Evolutionary conservation across 1,140 invertebrate species (phyloP).

Genomic region (Cyrtorhinus lividipennis): DNA sequence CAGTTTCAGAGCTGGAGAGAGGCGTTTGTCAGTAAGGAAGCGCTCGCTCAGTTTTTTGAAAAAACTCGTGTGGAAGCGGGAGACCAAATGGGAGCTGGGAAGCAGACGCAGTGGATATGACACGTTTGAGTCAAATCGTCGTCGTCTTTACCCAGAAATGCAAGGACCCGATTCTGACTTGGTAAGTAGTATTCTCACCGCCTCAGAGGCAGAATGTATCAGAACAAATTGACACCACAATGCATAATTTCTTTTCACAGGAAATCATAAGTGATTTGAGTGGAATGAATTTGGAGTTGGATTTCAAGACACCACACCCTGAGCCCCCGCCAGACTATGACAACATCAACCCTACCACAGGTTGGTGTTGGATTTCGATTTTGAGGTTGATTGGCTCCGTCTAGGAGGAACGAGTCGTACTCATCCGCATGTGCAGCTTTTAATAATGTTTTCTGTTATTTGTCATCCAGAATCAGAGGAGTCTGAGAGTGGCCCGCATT

Average conservation of each 20-base stretch:
- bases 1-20: constrained; percentile 9
- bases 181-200: constrained; percentile 15
- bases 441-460: not conserved
- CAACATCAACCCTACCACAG: constrained; percentile 2
- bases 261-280: constrained; percentile 9
- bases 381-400: no score
- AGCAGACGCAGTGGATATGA: constrained; percentile 11
- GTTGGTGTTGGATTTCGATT: not conserved
- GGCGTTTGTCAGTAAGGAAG: constrained; percentile 17
- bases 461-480: not conserved
- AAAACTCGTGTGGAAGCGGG: constrained; percentile 20
- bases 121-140: not conserved
- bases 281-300: constrained; percentile 11
- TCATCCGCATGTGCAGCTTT: not conserved
- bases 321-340: constrained; percentile 25
- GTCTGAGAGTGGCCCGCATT: not conserved
- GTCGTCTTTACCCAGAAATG: constrained; percentile 13
- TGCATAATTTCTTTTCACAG: no score
- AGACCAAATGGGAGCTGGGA: constrained; percentile 20
- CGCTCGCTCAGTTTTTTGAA: constrained; percentile 22
- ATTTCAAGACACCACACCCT: constrained; percentile 12
- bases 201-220: no score
- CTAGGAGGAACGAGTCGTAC: not conserved
- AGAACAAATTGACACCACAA: no score
- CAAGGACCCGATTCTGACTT: constrained; percentile 15